Base-by-base conservation (phyloP, 2,888 invertebrate genomes). In the Calameuta idolon region DNA sequence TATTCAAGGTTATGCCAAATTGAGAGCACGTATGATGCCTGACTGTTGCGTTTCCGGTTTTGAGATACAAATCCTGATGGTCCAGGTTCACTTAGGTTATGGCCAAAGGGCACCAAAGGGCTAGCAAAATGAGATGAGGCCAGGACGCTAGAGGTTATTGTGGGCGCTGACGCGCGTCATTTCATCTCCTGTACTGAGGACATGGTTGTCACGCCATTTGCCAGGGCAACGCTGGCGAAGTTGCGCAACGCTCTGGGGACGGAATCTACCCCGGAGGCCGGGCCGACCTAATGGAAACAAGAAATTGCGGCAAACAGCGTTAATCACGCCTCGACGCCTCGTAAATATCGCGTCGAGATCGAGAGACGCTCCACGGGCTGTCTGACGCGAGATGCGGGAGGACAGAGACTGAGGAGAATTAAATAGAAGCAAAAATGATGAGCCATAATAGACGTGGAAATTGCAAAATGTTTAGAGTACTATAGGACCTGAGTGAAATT, bases 231-330 rank as follows among this genome's bases (percentile, higher is more conserved):
- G 77, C 37, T 81, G 79, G 78, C 81, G 77, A 86, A 85, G 86
- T 86, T 85, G 83, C 82, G 81, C 83, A 85, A 86, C 79, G 81
- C 81, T 78, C 81, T 31, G 83, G 85, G 87, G 86, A 83, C 84
- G 84, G 87, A 87, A 88, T 90, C 86, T 87, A 88, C 87, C 90
- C 91, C 87, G 87, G 88, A 88, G 90, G 90, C 89, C 89, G 12
- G 88, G 88, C 89, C 89, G 88, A 89, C 90, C 89, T 91, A 91
- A 91, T 91, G 91, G 91, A 91, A 91, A 91, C 91, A 91, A 91
- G 91, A 91, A 91, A 91, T 91, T 91, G 91, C 90, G 86, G 87
- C 89, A 91, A 91, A 91, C 90, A 89, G 88, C 86, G 87, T 91
- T 91, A 91, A 86, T 87, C 85, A 90, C 90, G 90, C 87, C 86